Evolutionary conservation across 2,797 vertebrate genomes (phyloP), one percentile per base, ranked within the genome.

Genomic region (Pelochelys cantorii): DNA sequence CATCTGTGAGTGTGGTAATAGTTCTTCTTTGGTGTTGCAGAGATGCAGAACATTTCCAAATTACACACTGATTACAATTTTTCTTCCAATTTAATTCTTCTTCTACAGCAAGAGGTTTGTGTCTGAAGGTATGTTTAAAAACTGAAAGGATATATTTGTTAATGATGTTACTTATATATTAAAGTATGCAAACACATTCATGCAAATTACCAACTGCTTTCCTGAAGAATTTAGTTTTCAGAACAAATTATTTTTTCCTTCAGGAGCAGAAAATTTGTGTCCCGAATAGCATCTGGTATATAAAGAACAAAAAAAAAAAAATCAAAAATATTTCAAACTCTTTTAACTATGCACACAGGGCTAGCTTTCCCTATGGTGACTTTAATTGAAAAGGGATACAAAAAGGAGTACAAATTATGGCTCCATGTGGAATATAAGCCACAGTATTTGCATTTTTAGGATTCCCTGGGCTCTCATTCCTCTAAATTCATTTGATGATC

Each of bases 341-440:
- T 94, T 94, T 87, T 96, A 94, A 75, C 86, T 88, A 89, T 78
- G 92, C 95, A 86, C 81, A 59, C 0, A 20, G 78, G 92, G 79
- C 89, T 92, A 92, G 82, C 83, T 42, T 95, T 96, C 92, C 94
- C 93, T 96, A 92, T 95, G 95, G 94, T 94, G 91, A 60, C 79
- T 91, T 94, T 95, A 95, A 95, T 95, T 97, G 95, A 91, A 96
- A 96, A 93, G 90, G 80, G 90, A 91, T 86, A 78, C 53, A 94
- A 92, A 95, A 96, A 78, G 68, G 91, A 95, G 78, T 90, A 92
- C 87, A 95, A 96, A 94, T 94, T 55, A 95, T n/a, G 90, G 80
- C 87, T 90, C 94, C 90, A 87, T 68, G 54, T 90, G 93, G 96
- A 96, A 94, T 94, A 89, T 95, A 90, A 95, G 92, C 87, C 0